A percentile compares a stretch with the other conserved stretches of the same genome.
Conservation (phyloP, 2,113 vertebrate genomes). For the Atherinomorus stipes region DNA sequence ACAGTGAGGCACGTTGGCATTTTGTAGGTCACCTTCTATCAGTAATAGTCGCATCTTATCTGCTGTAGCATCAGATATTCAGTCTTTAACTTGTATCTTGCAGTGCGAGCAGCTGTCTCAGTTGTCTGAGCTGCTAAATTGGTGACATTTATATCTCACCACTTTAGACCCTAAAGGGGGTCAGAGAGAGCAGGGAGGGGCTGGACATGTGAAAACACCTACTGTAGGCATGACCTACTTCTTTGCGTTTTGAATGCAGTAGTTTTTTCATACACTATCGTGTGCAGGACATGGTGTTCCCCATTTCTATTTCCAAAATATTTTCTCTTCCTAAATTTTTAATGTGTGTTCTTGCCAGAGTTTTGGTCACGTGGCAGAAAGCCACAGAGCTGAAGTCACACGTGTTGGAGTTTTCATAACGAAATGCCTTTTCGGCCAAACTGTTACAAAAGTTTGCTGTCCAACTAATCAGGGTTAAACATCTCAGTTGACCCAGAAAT, state of each 20-base stretch:
- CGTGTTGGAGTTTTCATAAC: neutral
- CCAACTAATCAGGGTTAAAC: neutral
- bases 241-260: neutral
- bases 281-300: constrained; percentile 35
- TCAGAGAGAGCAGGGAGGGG: neutral
- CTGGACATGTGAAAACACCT: neutral
- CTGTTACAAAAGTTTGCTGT: neutral
- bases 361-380: constrained; percentile 2
- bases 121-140: constrained; percentile 12
- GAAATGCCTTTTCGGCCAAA: neutral
- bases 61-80: neutral
- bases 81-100: neutral
- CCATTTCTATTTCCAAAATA: neutral
- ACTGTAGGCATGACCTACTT: neutral
- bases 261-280: too few relatives aligned
- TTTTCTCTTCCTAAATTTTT: constrained; percentile 42
- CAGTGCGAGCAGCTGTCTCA: neutral
- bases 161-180: neutral
- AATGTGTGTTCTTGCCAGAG: constrained; percentile 10
- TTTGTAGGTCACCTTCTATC: neutral
- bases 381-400: constrained; percentile 1
- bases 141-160: neutral
- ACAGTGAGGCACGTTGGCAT: neutral
- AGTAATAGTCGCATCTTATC: neutral
- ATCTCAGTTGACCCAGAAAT: too few relatives aligned